Evolutionary conservation across 2,797 vertebrate genomes (phyloP), one percentile per base, ranked within the genome.

Genomic region (Setipinna tenuifilis): DNA sequence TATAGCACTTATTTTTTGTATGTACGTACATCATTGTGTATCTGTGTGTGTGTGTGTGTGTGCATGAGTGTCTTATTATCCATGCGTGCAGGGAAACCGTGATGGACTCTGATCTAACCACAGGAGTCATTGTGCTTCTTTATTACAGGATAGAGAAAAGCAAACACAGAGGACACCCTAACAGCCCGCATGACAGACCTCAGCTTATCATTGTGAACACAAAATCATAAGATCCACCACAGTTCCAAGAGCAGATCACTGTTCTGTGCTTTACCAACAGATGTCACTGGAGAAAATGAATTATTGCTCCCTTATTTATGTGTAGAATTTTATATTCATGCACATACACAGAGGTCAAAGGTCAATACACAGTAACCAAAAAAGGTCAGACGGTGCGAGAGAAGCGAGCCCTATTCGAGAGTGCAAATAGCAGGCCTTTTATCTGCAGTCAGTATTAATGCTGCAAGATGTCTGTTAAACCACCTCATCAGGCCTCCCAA

Each of bases 51-150:
- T 58, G 48, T 28, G 19, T 61, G 25, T 83, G 28, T 83, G 54
- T 83, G 82, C 57, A 17, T 28, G n/a, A 28, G n/a, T 31, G 11
- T 10, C 23, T 21, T 17, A 19, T 6, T 83, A 78, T 68, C 25
- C 35, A 58, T 82, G 80, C 68, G 48, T 59, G 41, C 83, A 84
- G 54, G 84, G 87, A 84, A 85, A 84, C 82, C 31, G 19, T 5
- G 28, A 83, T 94, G 93, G 92, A 95, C 93, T 95, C 93, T 95
- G 93, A 94, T 91, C 93, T 35, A n/a, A 14, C 59, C 81, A 85
- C 58, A 54, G 41, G 12, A 35, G 25, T 89, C 84, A 84, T 82
- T 82, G 87, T 81, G 85, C 86, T 92, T 92, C 61, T 86, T 93
- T 86, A 92, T 93, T 90, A 89, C 87, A 41, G 31, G 57, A 23